These are phyloP conservation scores for Pachyseris speciosa DNA, from an alignment of 64 coral and sea anemone genomes.

Conservation along the genomic window DNA sequence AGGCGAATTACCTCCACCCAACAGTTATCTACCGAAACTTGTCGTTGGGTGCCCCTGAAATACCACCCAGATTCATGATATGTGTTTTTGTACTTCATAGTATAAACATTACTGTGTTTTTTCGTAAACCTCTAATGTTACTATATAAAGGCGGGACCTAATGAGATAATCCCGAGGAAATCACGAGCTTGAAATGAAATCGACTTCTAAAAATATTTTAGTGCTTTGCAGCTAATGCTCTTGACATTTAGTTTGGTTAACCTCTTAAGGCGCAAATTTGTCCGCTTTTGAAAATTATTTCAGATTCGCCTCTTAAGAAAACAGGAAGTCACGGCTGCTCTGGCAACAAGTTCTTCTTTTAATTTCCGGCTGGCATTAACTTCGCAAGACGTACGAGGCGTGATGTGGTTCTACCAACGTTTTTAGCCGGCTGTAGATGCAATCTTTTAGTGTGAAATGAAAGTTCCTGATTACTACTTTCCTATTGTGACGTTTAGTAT, in stretches of 20 bases:
- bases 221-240: conserved; percentile 25
- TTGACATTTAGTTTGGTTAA: neutral
- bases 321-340: conserved; percentile 17
- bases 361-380: no score
- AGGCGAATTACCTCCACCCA: no score
- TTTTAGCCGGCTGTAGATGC: no score
- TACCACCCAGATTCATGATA: neutral
- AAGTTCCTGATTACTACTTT: no score
- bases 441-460: no score
- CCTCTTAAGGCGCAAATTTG: conserved; percentile 25
- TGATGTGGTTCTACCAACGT: no score
- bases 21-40: no score
- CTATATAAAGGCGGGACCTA: neutral
- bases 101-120: neutral
- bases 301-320: neutral
- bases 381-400: no score
- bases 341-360: neutral
- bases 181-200: conserved; percentile 13
- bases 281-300: conserved; percentile 1
- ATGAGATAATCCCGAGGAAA: neutral
- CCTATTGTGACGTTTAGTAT: no score
- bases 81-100: neutral
- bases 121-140: neutral
- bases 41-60: no score
- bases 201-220: conserved; percentile 16